Conservation (phyloP, 2,797 vertebrate genomes). For the Danio albolineatus region DNA sequence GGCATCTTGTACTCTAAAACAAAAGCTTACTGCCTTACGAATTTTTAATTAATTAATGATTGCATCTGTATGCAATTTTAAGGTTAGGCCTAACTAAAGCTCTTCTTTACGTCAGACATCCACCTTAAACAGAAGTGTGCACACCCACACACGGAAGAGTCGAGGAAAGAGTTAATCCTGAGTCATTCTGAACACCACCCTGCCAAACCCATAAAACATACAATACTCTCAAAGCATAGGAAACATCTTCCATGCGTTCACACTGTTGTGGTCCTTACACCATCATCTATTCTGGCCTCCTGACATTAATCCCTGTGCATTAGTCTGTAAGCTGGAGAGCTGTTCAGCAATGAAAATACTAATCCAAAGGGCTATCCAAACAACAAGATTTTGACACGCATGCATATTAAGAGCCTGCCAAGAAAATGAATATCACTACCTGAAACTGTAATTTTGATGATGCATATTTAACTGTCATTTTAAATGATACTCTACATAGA, state of each 20-base stretch:
- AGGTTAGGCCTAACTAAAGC: constrained; percentile 13
- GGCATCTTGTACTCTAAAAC: not conserved
- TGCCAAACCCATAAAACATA: constrained; percentile 54
- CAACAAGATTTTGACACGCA: not conserved
- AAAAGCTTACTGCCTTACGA: not conserved
- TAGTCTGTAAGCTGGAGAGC: not conserved
- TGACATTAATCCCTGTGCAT: constrained; percentile 27
- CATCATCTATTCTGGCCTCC: not conserved
- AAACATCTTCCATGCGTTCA: constrained; percentile 12
- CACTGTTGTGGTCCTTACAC: not conserved
- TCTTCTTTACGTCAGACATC: constrained; percentile 12
- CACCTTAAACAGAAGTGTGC: constrained; percentile 26
- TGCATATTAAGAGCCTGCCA: not conserved
- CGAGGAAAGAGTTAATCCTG: constrained; percentile 45
- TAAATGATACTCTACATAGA: not conserved
- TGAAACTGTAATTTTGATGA: not conserved
- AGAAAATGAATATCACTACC: not conserved
- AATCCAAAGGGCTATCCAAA: not conserved
- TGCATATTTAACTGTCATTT: not conserved
- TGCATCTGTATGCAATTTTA: not conserved
- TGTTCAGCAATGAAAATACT: not conserved
- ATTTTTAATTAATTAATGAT: not conserved
- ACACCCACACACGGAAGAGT: constrained; percentile 41
- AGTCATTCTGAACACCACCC: constrained; percentile 50
- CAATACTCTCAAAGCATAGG: constrained; percentile 9